Evolutionary conservation across 2,797 vertebrate genomes (phyloP), one percentile per base, ranked within the genome.

Genomic region (Ctenochaetus hawaiiensis): DNA sequence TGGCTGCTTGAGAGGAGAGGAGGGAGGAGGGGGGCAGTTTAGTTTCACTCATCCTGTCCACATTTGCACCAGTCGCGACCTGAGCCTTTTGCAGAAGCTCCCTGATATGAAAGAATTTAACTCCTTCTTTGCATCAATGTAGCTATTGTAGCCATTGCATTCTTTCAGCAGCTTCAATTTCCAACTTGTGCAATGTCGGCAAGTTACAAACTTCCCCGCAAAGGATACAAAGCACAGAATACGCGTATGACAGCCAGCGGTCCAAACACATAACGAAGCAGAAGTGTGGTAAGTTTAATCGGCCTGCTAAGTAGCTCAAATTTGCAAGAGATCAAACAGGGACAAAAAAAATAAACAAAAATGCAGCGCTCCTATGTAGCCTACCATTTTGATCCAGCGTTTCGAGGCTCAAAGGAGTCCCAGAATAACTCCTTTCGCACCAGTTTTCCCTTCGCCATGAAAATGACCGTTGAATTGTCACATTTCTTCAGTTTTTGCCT

Each of bases 361-460:
- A 78, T 80, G 84, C 86, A 85, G 83, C 87, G 84, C 88, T 84
- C 80, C 94, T 95, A 94, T 93, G 95, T 49, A 91, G 91, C 93
- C 86, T 96, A 97, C 97, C 97, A 97, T 97, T 96, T 96, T 97
- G 96, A 95, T 96, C 96, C 92, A 80, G 94, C 92, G 94, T 92
- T 95, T 90, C 92, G 95, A 92, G 93, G 95, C 95, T 94, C 96
- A 77, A 92, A 93, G 95, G 96, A 96, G 96, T 96, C 92, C 89
- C 83, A 81, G 67, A 93, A 92, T 92, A 95, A 95, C 94, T 95
- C 94, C 95, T 86, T 90, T 88, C 87, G 90, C 91, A 86, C 81
- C 94, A 86, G 93, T 92, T 94, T 90, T 86, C 88, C 87, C 94
- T 81, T 93, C 96, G 93, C 95, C 96, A 96, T 96, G 92, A 96